Percentiles rank a stretch among this genome's conserved stretches.
Evolutionary conservation across 1,140 invertebrate genomes (phyloP).

Genomic region (Venturia canescens): DNA sequence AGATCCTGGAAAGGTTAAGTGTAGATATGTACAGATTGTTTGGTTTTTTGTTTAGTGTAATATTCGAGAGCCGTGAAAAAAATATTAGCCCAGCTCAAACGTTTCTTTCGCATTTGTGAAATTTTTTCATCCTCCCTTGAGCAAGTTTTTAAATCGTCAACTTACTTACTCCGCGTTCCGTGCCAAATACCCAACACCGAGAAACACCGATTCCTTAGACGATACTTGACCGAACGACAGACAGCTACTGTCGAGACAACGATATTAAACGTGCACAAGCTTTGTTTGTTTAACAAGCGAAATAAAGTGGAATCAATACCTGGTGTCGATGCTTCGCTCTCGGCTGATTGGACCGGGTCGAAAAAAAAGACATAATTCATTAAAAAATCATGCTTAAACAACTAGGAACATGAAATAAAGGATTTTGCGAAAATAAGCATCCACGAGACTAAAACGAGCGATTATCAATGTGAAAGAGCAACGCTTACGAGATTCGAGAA

Average conservation of each 20-base stretch:
- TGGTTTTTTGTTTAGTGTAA: neutral
- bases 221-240: neutral
- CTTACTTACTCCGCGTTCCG: neutral
- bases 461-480: no score
- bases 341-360: slow-evolving; percentile 65
- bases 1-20: neutral
- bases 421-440: slow-evolving; percentile 53
- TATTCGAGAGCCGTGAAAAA: neutral
- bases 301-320: slow-evolving; percentile 64
- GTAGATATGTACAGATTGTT: slow-evolving; percentile 4
- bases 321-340: slow-evolving; percentile 68
- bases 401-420: slow-evolving; percentile 33
- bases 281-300: slow-evolving; percentile 12
- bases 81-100: neutral
- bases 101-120: neutral
- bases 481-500: no score
- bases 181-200: neutral
- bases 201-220: neutral
- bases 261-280: slow-evolving; percentile 8
- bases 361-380: slow-evolving; percentile 69
- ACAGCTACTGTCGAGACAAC: neutral
- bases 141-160: neutral
- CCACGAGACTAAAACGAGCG: slow-evolving; percentile 54
- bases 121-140: neutral
- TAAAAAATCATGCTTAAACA: slow-evolving; percentile 55